Evolutionary conservation across 2,888 invertebrate species (phyloP).

Genomic region (Plutella xylostella): DNA sequence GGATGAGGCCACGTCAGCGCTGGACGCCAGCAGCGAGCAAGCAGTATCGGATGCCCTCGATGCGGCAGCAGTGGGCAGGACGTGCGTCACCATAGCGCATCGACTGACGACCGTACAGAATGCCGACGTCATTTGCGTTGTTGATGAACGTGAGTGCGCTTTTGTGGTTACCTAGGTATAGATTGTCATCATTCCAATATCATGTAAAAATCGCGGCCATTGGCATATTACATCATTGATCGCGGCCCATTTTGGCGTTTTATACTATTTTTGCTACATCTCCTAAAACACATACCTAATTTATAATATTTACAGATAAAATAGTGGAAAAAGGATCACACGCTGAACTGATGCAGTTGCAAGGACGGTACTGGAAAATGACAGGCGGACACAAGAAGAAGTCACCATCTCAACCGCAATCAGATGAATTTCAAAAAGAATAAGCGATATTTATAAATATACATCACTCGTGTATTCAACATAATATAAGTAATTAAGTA

Average conservation of each 20-base stretch:
- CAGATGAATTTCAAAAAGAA: too few relatives aligned
- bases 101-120: slow-evolving; percentile 78
- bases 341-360: slow-evolving; percentile 72
- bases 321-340: slow-evolving; percentile 83
- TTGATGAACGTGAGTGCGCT: slow-evolving; percentile 66
- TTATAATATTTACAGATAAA: slow-evolving; percentile 55
- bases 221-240: too few relatives aligned
- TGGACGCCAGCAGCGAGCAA: slow-evolving; percentile 80
- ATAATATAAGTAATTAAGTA: too few relatives aligned
- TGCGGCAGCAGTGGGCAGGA: slow-evolving; percentile 75
- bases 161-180: neutral
- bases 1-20: slow-evolving; percentile 77
- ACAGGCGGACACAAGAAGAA: slow-evolving; percentile 63
- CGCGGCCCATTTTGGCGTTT: neutral
- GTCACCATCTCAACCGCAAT: too few relatives aligned
- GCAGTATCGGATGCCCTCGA: slow-evolving; percentile 81
- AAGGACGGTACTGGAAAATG: slow-evolving; percentile 75
- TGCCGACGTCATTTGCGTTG: slow-evolving; percentile 79
- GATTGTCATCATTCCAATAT: neutral
- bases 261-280: neutral
- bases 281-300: too few relatives aligned
- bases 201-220: too few relatives aligned
- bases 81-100: slow-evolving; percentile 82
- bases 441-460: too few relatives aligned
- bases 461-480: too few relatives aligned